phyloP scores from a whole-genome alignment of 1,140 invertebrate species.

The Potamilus streckersoni region DNA sequence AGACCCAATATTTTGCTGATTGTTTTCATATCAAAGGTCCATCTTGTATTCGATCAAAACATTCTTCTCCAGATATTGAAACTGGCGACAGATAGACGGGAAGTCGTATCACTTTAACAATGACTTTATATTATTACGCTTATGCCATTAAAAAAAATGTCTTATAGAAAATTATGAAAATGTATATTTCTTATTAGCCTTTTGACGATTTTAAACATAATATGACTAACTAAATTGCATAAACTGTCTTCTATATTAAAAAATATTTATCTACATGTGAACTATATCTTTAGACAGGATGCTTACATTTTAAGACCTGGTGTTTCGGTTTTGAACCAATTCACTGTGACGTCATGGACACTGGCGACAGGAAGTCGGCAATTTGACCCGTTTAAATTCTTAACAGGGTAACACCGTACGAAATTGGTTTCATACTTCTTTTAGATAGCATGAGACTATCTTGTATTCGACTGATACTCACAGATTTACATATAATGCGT shows the following conservation, averaged over 20 bases:
- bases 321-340: too few relatives aligned
- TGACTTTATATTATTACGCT: slow-evolving; percentile 27
- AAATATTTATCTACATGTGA: too few relatives aligned
- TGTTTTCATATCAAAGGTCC: too few relatives aligned
- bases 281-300: too few relatives aligned
- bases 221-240: background rate
- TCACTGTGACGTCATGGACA: slow-evolving; percentile 15
- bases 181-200: background rate
- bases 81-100: slow-evolving; percentile 60
- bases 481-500: too few relatives aligned
- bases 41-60: background rate
- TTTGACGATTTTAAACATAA: background rate
- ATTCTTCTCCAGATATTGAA: slow-evolving; percentile 49
- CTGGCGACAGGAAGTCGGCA: slow-evolving; percentile 49
- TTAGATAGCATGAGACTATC: too few relatives aligned
- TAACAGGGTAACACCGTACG: too few relatives aligned
- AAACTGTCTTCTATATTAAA: too few relatives aligned
- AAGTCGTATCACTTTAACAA: slow-evolving; percentile 38
- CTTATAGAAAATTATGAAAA: background rate
- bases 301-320: too few relatives aligned
- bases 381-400: background rate
- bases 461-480: too few relatives aligned
- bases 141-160: background rate
- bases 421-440: too few relatives aligned
- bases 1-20: too few relatives aligned